Evolutionary conservation across 30 jellyfish, hydroid and myxozoan genomes (phyloP).

Genomic region (Rhopilema esculentum): DNA sequence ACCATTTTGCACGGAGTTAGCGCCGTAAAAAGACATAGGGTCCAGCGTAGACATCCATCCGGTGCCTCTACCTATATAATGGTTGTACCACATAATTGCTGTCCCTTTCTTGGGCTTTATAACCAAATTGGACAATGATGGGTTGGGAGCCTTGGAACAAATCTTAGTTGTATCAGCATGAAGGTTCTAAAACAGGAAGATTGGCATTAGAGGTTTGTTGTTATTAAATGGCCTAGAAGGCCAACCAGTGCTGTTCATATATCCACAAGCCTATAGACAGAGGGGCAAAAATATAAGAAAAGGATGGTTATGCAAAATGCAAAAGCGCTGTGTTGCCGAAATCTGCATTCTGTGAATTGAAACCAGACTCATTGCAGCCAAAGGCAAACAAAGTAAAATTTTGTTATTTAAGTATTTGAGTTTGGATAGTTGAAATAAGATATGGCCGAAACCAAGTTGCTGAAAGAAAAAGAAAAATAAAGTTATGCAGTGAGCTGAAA

Average conservation of each 20-base stretch:
- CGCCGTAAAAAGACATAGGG: conserved; percentile 67
- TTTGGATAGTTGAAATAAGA: too few species aligned
- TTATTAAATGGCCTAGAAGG: too few species aligned
- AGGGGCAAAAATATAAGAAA: background rate
- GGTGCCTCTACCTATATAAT: conserved; percentile 72
- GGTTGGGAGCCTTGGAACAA: conserved; percentile 75
- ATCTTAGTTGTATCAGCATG: conserved; percentile 70
- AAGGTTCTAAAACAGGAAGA: conserved; percentile 55
- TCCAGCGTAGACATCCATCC: conserved; percentile 93
- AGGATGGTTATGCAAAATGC: too few species aligned
- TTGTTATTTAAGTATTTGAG: too few species aligned
- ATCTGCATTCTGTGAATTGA: too few species aligned
- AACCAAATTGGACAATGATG: conserved; percentile 49
- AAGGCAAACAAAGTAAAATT: too few species aligned
- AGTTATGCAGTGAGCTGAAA: too few species aligned
- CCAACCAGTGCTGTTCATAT: too few species aligned
- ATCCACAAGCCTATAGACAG: background rate
- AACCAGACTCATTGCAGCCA: too few species aligned
- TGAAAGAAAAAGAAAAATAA: too few species aligned
- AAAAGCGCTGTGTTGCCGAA: too few species aligned
- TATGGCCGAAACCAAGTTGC: too few species aligned
- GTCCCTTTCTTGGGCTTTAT: conserved; percentile 94
- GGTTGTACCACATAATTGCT: conserved; percentile 97
- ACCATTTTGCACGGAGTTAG: conserved; percentile 46
- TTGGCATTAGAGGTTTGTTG: background rate